These are phyloP conservation scores for Galerucella nymphaeae DNA, from an alignment of 2,888 invertebrate genomes.

Conservation along the genomic window DNA sequence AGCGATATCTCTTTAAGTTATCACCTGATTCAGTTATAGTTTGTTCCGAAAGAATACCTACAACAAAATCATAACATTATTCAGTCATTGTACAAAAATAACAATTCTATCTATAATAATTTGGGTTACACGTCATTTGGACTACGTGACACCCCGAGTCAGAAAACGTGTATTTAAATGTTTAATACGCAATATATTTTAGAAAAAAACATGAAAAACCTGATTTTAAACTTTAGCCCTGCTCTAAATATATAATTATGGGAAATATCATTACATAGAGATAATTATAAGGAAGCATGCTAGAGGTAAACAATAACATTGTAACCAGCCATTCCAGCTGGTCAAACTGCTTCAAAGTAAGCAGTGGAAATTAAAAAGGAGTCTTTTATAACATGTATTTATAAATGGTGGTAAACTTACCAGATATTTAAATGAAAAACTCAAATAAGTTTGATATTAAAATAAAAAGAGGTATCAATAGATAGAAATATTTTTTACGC, in stretches of 20 bases:
- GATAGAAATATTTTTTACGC: constrained; percentile 57
- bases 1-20: constrained; percentile 14
- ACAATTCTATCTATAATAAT: constrained; percentile 28
- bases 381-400: background rate
- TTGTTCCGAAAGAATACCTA: constrained; percentile 23
- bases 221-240: background rate
- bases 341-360: constrained; percentile 37
- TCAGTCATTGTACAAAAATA: constrained; percentile 22
- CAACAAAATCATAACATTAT: no score
- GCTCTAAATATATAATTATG: background rate
- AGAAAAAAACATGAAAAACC: background rate
- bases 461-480: constrained; percentile 33
- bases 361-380: background rate
- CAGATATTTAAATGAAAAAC: constrained; percentile 25
- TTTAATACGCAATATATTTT: background rate
- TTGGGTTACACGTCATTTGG: constrained; percentile 42
- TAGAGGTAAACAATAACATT: constrained; percentile 55
- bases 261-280: constrained; percentile 23
- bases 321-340: constrained; percentile 48
- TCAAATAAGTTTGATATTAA: constrained; percentile 25
- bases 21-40: constrained; percentile 12
- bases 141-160: constrained; percentile 39
- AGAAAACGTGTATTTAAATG: constrained; percentile 14
- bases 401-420: constrained; percentile 16
- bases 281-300: constrained; percentile 42